phyloP scores from a whole-genome alignment of 1,140 invertebrate species.

The Drosophila navojoa region DNA sequence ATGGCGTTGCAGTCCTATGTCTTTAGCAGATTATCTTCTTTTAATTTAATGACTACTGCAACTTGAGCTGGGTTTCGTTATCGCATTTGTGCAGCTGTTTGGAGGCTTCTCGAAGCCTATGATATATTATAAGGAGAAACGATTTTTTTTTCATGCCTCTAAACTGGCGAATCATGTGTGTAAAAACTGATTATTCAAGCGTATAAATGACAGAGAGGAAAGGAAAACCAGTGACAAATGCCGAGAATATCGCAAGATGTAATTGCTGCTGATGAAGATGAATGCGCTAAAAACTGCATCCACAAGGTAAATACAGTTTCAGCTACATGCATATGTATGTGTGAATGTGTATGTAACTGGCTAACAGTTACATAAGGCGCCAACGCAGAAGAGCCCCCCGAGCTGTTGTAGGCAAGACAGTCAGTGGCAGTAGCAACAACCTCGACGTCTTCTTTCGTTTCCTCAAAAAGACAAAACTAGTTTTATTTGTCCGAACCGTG shows the following conservation, averaged over 20 bases:
- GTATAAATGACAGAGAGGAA: slow-evolving; percentile 60
- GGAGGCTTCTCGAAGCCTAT: slow-evolving; percentile 20
- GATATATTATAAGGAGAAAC: slow-evolving; percentile 40
- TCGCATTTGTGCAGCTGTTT: slow-evolving; percentile 22
- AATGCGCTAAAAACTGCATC: slow-evolving; percentile 48
- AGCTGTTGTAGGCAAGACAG: background rate
- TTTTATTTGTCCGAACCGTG: slow-evolving; percentile 61
- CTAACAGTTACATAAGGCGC: slow-evolving; percentile 68
- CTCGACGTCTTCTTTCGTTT: slow-evolving; percentile 67
- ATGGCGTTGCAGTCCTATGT: background rate
- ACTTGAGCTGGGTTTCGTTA: slow-evolving; percentile 30
- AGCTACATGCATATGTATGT: background rate
- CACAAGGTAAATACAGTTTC: slow-evolving; percentile 29
- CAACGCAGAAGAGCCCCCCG: slow-evolving; percentile 64
- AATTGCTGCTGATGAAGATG: slow-evolving; percentile 67
- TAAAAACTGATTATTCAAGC: slow-evolving; percentile 60
- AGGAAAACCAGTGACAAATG: slow-evolving; percentile 36
- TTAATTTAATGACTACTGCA: slow-evolving; percentile 3
- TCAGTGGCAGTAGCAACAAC: slow-evolving; percentile 48
- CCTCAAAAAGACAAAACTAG: slow-evolving; percentile 70
- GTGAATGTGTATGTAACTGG: background rate
- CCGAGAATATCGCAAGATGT: slow-evolving; percentile 58
- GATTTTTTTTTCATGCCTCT: slow-evolving; percentile 45
- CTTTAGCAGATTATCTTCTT: slow-evolving; percentile 1
- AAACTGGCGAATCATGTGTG: slow-evolving; percentile 24